Conservation (phyloP, 1,140 invertebrate species). For the Lepidurus couesii region DNA sequence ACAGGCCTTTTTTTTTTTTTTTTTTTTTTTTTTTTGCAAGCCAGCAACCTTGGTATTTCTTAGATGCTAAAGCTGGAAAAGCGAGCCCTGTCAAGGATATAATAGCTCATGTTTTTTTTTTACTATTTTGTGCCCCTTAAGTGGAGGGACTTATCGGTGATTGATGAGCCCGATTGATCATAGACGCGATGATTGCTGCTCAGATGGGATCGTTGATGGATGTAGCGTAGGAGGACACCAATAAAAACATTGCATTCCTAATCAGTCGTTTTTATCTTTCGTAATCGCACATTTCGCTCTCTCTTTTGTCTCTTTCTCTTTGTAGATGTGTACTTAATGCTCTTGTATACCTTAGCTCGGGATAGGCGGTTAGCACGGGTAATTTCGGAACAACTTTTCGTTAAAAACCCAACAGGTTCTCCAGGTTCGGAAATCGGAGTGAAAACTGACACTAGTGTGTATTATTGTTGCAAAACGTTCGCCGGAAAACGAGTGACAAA, state of each 20-base stretch:
- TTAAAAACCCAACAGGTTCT: too few relatives aligned
- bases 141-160: not conserved
- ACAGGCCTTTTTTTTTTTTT: not conserved
- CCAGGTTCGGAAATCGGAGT: too few relatives aligned
- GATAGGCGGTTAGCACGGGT: too few relatives aligned
- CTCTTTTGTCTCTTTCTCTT: too few relatives aligned
- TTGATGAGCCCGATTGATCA: slow-evolving; percentile 8
- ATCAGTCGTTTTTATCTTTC: not conserved
- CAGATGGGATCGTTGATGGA: not conserved
- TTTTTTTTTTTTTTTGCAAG: not conserved
- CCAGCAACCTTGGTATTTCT: not conserved
- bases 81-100: not conserved
- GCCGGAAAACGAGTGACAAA: too few relatives aligned
- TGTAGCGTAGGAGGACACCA: not conserved
- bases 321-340: too few relatives aligned
- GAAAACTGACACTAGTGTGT: too few relatives aligned
- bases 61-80: not conserved
- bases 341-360: too few relatives aligned
- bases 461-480: too few relatives aligned
- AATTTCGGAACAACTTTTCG: too few relatives aligned
- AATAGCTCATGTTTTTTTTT: not conserved
- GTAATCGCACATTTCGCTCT: not conserved
- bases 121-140: not conserved
- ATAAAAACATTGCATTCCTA: slow-evolving; percentile 12
- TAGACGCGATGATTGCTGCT: slow-evolving; percentile 10